Evolutionary conservation across 2,797 vertebrate species (phyloP).

Genomic region (Ambastaia sidthimunki): DNA sequence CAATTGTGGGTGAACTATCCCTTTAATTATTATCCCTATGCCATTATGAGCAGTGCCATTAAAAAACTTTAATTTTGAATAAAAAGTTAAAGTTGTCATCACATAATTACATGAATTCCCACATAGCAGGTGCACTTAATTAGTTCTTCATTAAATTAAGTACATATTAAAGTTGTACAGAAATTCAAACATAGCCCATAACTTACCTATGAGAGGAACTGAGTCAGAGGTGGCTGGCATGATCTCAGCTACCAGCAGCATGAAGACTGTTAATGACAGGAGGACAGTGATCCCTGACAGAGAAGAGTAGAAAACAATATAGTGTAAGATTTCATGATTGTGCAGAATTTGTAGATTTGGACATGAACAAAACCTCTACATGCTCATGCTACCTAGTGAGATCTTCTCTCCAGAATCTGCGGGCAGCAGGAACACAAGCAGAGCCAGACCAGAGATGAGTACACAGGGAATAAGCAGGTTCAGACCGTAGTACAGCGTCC

Average conservation of each 20-base stretch:
- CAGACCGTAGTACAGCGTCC: constrained; percentile 90
- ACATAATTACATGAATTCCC: neutral
- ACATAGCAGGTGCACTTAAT: neutral
- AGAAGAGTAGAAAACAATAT: constrained; percentile 30
- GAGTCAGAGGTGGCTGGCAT: constrained; percentile 95
- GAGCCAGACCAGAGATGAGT: constrained; percentile 88
- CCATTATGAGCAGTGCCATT: too few relatives aligned
- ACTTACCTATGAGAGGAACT: constrained; percentile 88
- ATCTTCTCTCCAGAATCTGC: constrained; percentile 95
- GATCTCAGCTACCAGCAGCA: constrained; percentile 92
- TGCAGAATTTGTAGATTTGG: neutral
- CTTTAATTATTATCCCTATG: too few relatives aligned
- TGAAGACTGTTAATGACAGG: constrained; percentile 92
- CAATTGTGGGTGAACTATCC: too few relatives aligned
- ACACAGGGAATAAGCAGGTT: constrained; percentile 92
- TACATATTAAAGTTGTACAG: neutral
- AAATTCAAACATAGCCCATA: neutral
- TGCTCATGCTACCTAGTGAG: constrained; percentile 81
- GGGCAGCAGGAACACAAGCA: constrained; percentile 90
- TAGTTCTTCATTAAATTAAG: neutral
- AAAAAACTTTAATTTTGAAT: too few relatives aligned
- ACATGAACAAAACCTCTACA: neutral
- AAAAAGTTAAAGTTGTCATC: too few relatives aligned
- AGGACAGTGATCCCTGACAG: constrained; percentile 88
- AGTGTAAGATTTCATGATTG: neutral